Conservation (phyloP, 2,888 invertebrate species). For the Argynnis bischoffii region DNA sequence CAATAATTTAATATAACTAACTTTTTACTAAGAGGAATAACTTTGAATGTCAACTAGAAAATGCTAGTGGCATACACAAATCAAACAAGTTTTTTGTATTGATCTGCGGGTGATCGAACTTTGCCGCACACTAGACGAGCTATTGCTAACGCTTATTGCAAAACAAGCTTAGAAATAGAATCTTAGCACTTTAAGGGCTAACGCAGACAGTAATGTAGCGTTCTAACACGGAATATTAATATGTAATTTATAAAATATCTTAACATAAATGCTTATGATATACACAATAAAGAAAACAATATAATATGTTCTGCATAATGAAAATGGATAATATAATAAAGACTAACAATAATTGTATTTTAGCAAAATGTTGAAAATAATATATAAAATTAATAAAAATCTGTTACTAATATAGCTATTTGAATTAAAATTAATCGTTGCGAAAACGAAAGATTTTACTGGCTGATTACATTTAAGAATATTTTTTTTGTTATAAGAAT, state of each 20-base stretch:
- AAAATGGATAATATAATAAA: too few species aligned
- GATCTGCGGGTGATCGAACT: slow-evolving; percentile 47
- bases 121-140: slow-evolving; percentile 38
- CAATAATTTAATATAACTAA: slow-evolving; percentile 25
- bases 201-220: slow-evolving; percentile 38
- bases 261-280: background rate
- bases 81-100: slow-evolving; percentile 47
- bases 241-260: background rate
- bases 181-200: slow-evolving; percentile 38
- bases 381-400: too few species aligned
- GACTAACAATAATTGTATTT: too few species aligned
- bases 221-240: background rate
- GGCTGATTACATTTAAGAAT: too few species aligned
- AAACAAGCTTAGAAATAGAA: slow-evolving; percentile 42
- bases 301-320: too few species aligned
- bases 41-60: slow-evolving; percentile 42
- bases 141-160: slow-evolving; percentile 42
- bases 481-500: too few species aligned
- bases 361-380: too few species aligned
- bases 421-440: too few species aligned
- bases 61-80: slow-evolving; percentile 42
- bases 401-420: too few species aligned
- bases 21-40: slow-evolving; percentile 28
- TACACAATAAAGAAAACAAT: too few species aligned
- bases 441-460: too few species aligned